A percentile compares a stretch with the other conserved stretches of the same genome.
These are phyloP conservation scores for Nemapogon koenigi DNA, from an alignment of 2,888 invertebrate species.

Conservation along the genomic window DNA sequence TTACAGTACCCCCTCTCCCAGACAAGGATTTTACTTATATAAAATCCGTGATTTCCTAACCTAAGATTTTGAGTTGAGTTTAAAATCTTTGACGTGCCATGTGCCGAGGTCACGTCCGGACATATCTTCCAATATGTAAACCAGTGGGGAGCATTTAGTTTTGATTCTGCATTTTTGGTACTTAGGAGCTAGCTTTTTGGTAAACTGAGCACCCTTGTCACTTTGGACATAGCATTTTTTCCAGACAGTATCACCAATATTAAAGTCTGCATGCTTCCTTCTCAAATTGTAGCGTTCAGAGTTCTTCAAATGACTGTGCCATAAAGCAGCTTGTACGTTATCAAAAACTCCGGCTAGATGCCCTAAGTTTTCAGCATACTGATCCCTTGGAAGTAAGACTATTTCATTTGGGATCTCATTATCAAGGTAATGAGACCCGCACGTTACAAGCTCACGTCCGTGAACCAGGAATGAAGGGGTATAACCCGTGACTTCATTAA, in stretches of 20 bases:
- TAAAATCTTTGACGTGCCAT: too few relatives aligned
- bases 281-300: slow-evolving; percentile 16
- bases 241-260: slow-evolving; percentile 17
- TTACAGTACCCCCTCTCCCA: too few relatives aligned
- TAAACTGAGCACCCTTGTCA: slow-evolving; percentile 2
- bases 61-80: too few relatives aligned
- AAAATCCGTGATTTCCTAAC: too few relatives aligned
- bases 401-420: slow-evolving; percentile 10
- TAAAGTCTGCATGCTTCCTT: slow-evolving; percentile 14
- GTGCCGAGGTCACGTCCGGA: too few relatives aligned
- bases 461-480: slow-evolving; percentile 17
- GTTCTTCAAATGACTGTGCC: slow-evolving; percentile 16
- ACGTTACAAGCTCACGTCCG: slow-evolving; percentile 16
- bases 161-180: too few relatives aligned
- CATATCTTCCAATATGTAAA: too few relatives aligned
- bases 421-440: slow-evolving; percentile 15
- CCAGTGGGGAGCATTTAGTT: too few relatives aligned
- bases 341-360: slow-evolving; percentile 15
- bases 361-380: slow-evolving; percentile 16
- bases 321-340: slow-evolving; percentile 14
- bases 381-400: slow-evolving; percentile 16
- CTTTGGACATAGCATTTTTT: not conserved
- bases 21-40: too few relatives aligned
- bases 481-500: slow-evolving; percentile 18
- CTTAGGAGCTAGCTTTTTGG: slow-evolving; percentile 3